Evolutionary conservation across 2,888 invertebrate species (phyloP), one percentile per base, ranked within the genome.

Genomic region (Ormyrus thymus): DNA sequence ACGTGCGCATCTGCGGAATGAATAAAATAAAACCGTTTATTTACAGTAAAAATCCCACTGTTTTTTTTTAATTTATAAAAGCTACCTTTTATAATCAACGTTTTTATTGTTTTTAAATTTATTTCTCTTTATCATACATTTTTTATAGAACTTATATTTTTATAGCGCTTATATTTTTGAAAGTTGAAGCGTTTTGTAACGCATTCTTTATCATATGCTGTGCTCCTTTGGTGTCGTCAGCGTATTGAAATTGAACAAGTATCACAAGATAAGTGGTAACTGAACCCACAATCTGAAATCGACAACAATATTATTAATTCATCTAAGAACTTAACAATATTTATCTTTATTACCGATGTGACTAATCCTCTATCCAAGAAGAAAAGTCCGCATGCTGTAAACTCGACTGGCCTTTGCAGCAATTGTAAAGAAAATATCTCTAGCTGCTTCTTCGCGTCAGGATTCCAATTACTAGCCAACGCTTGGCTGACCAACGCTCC

Each of bases 201-300:
- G 86, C 87, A 74, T 89, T 89, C 72, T 85, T 86, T 0, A 85
- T 80, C 55, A 84, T 65, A 66, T 75, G 73, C 69, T 83, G 84
- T 8, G 84, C 83, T 6, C 84, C 86, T 58, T 87, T 85, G 0
- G 87, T 86, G 7, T 87, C 92, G 65, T 92, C 92, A 55, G 92
- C 92, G 86, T 92, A 91, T 87, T 93, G 93, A 80, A 93, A 93
- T 85, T 93, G 93, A 85, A 93, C 92, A 9, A 93, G 87, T 78
- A 93, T 93, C 6, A 93, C 93, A 72, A 93, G 85, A 84, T 93
- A 93, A 0, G 93, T 93, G 0, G 92, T 92, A 0, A 93, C 93
- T 3, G 92, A 92, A 3, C 92, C 93, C 2, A 91, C 90, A 8
- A 92, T 90, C 92, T 92, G 89, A 43, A 90, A 89, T 83, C 56